These are phyloP conservation scores for Anthoptus insignis DNA, from an alignment of 2,888 invertebrate genomes.

Conservation along the genomic window DNA sequence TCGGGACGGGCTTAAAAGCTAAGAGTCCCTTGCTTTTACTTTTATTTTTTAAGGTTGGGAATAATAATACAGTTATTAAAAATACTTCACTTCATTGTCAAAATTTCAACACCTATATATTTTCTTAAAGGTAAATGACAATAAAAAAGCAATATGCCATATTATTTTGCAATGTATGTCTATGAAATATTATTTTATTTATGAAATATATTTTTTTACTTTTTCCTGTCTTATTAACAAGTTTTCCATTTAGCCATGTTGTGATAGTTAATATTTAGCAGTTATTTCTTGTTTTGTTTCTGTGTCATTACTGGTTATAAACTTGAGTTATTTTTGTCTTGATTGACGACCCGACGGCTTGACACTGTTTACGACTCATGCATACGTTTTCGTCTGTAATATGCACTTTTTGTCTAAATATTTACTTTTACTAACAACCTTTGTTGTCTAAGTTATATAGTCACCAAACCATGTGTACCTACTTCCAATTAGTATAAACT, in stretches of 20 bases:
- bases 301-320: constrained; percentile 64
- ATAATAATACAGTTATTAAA: too few species aligned
- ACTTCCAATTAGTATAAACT: too few species aligned
- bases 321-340: constrained; percentile 69
- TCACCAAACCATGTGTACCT: too few species aligned
- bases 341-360: constrained; percentile 62
- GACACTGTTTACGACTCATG: constrained; percentile 63
- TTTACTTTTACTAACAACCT: constrained; percentile 11
- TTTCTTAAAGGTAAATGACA: too few species aligned
- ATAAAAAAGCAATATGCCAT: too few species aligned
- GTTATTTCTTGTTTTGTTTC: constrained; percentile 19
- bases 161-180: too few species aligned
- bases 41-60: too few species aligned
- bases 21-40: too few species aligned
- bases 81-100: too few species aligned
- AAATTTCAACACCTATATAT: too few species aligned
- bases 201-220: neutral
- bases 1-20: too few species aligned
- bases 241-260: neutral
- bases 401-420: constrained; percentile 24
- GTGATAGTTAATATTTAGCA: constrained; percentile 2
- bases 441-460: neutral
- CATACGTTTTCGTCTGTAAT: constrained; percentile 39
- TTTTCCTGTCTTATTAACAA: neutral
- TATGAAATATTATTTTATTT: too few species aligned